These are phyloP conservation scores for Meliscaeva auricollis DNA, from an alignment of 2,888 invertebrate genomes.

Conservation along the genomic window DNA sequence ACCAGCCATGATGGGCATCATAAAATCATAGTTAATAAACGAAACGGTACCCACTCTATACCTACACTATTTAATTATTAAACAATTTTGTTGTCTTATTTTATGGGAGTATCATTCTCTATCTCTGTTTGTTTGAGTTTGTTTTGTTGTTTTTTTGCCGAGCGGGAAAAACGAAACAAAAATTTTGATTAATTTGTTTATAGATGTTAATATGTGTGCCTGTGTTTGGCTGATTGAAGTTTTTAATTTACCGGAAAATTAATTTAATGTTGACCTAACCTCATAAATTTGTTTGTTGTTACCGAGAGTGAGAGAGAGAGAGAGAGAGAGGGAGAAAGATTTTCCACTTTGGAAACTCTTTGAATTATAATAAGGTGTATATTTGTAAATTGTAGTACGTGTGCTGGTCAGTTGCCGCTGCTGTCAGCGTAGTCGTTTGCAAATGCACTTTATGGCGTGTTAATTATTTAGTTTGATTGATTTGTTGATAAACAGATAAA, in stretches of 20 bases:
- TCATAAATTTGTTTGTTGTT: conserved; percentile 63
- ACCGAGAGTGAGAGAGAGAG: neutral
- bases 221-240: conserved; percentile 61
- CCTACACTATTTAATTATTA: conserved; percentile 42
- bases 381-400: neutral
- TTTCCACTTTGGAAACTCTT: neutral
- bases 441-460: conserved; percentile 72
- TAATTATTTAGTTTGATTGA: conserved; percentile 68
- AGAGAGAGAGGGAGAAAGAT: neutral
- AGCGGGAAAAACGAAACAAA: conserved; percentile 16
- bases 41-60: conserved; percentile 5
- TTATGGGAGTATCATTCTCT: conserved; percentile 1
- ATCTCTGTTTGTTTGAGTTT: conserved; percentile 3
- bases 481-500: conserved; percentile 69
- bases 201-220: conserved; percentile 35
- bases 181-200: conserved; percentile 71
- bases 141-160: neutral
- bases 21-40: conserved; percentile 74
- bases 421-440: conserved; percentile 18
- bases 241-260: conserved; percentile 75
- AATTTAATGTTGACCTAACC: conserved; percentile 72
- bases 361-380: no score
- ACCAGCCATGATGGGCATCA: conserved; percentile 42
- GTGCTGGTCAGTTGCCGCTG: neutral
- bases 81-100: conserved; percentile 60